These are phyloP conservation scores for Sepioteuthis lessoniana DNA, from an alignment of 2,888 invertebrate genomes.

Conservation along the genomic window DNA sequence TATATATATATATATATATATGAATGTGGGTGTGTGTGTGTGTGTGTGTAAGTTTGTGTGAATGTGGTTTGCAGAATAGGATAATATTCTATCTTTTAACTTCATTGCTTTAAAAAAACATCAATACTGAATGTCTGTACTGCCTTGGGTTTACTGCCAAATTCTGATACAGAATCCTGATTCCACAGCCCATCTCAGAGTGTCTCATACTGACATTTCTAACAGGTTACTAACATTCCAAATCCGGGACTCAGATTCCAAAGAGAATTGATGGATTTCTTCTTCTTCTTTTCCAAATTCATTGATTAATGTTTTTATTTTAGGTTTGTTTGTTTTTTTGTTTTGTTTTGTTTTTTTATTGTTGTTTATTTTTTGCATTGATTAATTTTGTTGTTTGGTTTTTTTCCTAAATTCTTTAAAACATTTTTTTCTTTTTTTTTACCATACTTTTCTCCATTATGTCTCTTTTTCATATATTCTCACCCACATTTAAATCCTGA, in stretches of 20 bases:
- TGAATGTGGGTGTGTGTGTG: neutral
- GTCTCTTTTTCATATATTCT: neutral
- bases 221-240: neutral
- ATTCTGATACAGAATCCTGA: neutral
- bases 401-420: neutral
- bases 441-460: too few species aligned
- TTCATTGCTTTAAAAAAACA: neutral
- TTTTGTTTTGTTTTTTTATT: neutral
- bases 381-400: neutral
- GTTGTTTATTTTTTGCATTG: too few species aligned
- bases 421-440: too few species aligned
- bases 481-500: neutral
- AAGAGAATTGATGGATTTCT: neutral
- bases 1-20: too few species aligned
- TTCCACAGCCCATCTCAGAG: neutral
- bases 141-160: neutral
- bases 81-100: neutral
- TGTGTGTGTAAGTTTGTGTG: neutral
- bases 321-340: neutral
- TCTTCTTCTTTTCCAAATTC: neutral
- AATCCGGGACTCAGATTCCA: neutral
- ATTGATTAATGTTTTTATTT: neutral
- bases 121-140: neutral
- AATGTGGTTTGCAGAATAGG: neutral
- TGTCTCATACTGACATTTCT: neutral